These are phyloP conservation scores for Monomorium pharaonis DNA, from an alignment of 1,140 invertebrate genomes.

Conservation along the genomic window DNA sequence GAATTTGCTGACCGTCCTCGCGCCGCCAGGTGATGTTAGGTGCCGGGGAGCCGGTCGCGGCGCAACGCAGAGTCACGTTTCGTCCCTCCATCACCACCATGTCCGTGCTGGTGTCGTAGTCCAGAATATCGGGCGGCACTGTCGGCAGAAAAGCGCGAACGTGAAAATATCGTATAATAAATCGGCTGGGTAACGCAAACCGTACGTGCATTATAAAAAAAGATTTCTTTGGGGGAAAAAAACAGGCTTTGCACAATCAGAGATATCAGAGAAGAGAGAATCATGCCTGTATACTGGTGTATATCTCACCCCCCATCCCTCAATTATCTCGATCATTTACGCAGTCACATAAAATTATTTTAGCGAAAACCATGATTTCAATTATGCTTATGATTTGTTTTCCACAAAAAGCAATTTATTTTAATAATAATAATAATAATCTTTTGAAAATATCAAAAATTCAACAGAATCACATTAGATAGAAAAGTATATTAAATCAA, in stretches of 20 bases:
- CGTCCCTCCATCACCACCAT: conserved; percentile 95
- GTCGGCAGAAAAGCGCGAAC: conserved; percentile 70
- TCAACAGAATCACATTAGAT: neutral
- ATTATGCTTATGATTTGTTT: neutral
- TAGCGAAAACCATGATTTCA: neutral
- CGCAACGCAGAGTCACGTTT: conserved; percentile 93
- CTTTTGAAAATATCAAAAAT: neutral
- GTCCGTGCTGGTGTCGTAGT: conserved; percentile 94
- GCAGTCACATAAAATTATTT: neutral
- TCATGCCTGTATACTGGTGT: too few species aligned
- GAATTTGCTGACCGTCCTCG: conserved; percentile 90
- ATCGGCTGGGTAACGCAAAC: too few species aligned
- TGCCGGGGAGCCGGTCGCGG: conserved; percentile 92
- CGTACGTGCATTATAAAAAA: neutral
- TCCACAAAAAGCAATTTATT: neutral
- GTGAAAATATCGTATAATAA: neutral
- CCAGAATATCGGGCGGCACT: conserved; percentile 95
- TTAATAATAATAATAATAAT: neutral
- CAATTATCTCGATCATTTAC: neutral
- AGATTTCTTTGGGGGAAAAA: neutral
- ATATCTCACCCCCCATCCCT: too few species aligned
- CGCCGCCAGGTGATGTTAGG: conserved; percentile 93
- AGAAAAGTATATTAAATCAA: conserved; percentile 25
- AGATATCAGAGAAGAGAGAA: too few species aligned
- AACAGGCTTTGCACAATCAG: neutral